Evolutionary conservation across 2,888 invertebrate species (phyloP).

Genomic region (Conistra vaccinii): DNA sequence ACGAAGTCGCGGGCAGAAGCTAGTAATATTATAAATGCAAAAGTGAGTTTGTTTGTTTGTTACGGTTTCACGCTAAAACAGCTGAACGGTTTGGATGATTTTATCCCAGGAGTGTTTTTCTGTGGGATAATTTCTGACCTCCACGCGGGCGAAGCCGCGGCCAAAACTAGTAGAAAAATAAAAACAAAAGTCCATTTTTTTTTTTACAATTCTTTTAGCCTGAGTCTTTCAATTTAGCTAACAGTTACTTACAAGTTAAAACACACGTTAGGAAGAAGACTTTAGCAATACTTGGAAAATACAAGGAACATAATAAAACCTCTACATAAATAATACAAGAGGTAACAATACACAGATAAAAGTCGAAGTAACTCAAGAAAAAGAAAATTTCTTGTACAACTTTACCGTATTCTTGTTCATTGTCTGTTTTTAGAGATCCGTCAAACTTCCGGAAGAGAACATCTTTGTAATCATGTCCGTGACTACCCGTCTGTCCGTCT

Average conservation of each 20-base stretch:
- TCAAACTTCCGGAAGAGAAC: slow-evolving; percentile 6
- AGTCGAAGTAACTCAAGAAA: slow-evolving; percentile 43
- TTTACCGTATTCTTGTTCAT: slow-evolving; percentile 50
- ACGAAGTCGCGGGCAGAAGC: no score
- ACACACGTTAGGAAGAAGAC: background rate
- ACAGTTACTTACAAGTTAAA: background rate
- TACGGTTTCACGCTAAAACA: no score
- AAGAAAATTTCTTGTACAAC: slow-evolving; percentile 51
- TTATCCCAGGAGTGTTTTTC: no score
- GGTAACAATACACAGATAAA: slow-evolving; percentile 35
- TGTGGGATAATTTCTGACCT: no score
- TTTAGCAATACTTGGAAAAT: slow-evolving; percentile 1
- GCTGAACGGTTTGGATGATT: no score
- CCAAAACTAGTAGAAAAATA: background rate
- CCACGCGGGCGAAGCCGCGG: no score
- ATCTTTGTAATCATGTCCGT: slow-evolving; percentile 17
- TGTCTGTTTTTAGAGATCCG: slow-evolving; percentile 55
- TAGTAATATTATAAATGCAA: no score
- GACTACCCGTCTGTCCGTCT: background rate
- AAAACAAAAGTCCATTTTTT: no score
- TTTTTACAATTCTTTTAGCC: no score
- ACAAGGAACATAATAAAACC: background rate
- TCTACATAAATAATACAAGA: slow-evolving; percentile 38
- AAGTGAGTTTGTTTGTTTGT: no score
- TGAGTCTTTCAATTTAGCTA: background rate